phyloP scores from a whole-genome alignment of 2,888 invertebrate genomes.

The Patella depressa region DNA sequence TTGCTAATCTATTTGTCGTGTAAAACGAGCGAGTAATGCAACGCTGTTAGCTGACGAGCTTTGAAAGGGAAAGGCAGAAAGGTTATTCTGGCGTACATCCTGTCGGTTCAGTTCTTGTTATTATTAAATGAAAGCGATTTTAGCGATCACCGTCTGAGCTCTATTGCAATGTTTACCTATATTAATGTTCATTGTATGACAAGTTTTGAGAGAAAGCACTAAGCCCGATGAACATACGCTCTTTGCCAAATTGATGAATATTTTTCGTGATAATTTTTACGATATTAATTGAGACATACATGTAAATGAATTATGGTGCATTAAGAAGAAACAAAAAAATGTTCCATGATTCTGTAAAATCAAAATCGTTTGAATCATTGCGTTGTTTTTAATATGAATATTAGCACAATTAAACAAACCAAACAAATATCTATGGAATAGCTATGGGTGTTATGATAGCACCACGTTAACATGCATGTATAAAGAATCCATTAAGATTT shows the following conservation, averaged over 20 bases:
- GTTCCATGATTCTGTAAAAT: too few relatives aligned
- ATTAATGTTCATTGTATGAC: slow-evolving; percentile 31
- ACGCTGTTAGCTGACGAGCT: not conserved
- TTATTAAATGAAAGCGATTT: slow-evolving; percentile 4
- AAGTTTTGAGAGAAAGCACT: slow-evolving; percentile 31
- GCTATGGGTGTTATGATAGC: too few relatives aligned
- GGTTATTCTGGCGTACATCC: slow-evolving; percentile 9
- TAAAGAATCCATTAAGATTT: too few relatives aligned
- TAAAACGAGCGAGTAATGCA: slow-evolving; percentile 10
- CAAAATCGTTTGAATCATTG: too few relatives aligned
- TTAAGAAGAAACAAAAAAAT: too few relatives aligned
- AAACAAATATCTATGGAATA: too few relatives aligned
- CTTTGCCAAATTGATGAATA: slow-evolving; percentile 1
- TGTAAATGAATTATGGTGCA: too few relatives aligned
- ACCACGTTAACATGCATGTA: too few relatives aligned
- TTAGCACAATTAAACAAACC: too few relatives aligned
- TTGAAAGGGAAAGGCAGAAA: slow-evolving; percentile 6
- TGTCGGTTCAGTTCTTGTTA: not conserved
- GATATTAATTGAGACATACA: too few relatives aligned
- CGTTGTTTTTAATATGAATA: too few relatives aligned
- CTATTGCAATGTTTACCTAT: slow-evolving; percentile 28
- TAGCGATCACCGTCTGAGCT: slow-evolving; percentile 10
- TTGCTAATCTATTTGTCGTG: slow-evolving; percentile 12
- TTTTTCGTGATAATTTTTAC: not conserved
- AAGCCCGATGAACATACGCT: not conserved